Base-by-base conservation (phyloP, 1,140 invertebrate genomes). In the Eufriesea mexicana region DNA sequence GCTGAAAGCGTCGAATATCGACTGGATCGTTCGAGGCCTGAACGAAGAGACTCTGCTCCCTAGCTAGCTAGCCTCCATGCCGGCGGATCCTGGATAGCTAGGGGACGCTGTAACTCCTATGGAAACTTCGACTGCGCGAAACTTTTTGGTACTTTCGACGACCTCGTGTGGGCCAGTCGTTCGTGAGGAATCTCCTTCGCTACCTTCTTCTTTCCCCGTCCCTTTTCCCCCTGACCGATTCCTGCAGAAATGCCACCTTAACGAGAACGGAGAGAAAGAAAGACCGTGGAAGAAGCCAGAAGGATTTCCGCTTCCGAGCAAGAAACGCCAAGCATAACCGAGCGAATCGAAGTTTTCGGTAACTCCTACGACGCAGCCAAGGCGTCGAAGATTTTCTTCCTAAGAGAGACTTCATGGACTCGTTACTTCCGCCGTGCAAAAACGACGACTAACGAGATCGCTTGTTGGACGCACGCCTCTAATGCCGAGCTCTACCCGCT, bases 141-240 rank as follows among this genome's bases (percentile, higher is more conserved):
- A 89, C 70, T 89, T 89, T 89, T 88, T 66, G 61, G 54, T 85
- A 86, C 75, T 88, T 76, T 71, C 55, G 45, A 57, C 85, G 64
- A 59, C 79, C 73, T 67, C 72, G 78, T 55, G 35, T 68, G 82
- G 49, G 72, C 80, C 70, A 59, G 86, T 71, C 47, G 67, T 20
- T 35, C 64, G 75, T 59, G n/a, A 25, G 35, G 73, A 70, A 78
- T 88, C 75, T 59, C 64, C 4, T 4, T 35, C 35, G 35, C 35
- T 35, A 35, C 35, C 35, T 4, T 35, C 35, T 4, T 35, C 35
- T 4, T 35, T 4, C 4, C 35, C 35, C n/a, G n/a, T n/a, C 4
- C 77, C 62, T 72, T 57, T 68, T 51, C 71, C 28, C 25, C 16
- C 47, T 35, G 28, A 61, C 68, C 84, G 76, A 66, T 70, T 61